Percentiles rank a stretch among this genome's conserved stretches.
Evolutionary conservation across 2,888 invertebrate genomes (phyloP).

Genomic region (Neocrepidodera transversa): DNA sequence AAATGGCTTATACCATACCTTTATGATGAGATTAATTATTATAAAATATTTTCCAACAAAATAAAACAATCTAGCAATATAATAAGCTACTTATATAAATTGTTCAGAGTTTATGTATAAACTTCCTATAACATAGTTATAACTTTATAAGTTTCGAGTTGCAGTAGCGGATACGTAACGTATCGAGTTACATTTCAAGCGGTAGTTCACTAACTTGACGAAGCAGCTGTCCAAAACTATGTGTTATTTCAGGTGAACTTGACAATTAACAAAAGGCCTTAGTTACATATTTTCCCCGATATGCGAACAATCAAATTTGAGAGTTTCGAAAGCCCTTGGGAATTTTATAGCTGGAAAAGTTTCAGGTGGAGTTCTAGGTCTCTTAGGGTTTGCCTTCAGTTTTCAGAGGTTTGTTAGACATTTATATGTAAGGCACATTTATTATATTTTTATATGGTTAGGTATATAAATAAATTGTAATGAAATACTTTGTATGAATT

Average conservation of each 20-base stretch:
- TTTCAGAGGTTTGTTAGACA: no score
- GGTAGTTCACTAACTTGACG: conserved; percentile 21
- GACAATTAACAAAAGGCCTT: conserved; percentile 20
- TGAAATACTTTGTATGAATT: no score
- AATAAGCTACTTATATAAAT: neutral
- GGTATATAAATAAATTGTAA: no score
- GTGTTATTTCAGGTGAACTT: conserved; percentile 25
- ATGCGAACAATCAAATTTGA: conserved; percentile 16
- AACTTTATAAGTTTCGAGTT: conserved; percentile 3
- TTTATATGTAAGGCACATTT: no score
- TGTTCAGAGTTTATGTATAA: conserved; percentile 9
- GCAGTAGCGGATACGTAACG: neutral
- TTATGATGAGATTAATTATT: no score
- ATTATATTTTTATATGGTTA: no score
- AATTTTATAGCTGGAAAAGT: neutral
- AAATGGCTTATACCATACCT: no score
- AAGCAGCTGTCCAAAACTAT: conserved; percentile 33
- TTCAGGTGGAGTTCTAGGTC: no score
- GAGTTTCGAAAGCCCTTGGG: conserved; percentile 4
- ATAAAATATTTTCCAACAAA: no score
- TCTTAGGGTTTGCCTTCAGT: no score
- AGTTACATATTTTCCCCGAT: conserved; percentile 13
- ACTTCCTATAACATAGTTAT: conserved; percentile 6
- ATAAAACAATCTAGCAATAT: conserved; percentile 4
- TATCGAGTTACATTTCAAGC: conserved; percentile 27